Evolutionary conservation across 2,113 vertebrate genomes (phyloP).

Genomic region (Entomyzon cyanotis): DNA sequence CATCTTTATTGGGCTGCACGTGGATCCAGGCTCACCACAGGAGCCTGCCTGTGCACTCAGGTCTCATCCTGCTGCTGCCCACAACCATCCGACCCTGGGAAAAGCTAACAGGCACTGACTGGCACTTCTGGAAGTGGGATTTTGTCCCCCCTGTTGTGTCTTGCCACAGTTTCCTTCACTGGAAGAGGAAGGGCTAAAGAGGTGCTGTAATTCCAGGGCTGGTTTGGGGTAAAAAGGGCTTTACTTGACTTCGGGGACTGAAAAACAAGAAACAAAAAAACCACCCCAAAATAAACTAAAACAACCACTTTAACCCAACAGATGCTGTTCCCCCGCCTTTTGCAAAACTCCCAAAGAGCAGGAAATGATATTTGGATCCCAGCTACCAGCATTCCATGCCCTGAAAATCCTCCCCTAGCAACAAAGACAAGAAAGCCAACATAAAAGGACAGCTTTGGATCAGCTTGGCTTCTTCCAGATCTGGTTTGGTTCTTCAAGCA

Average conservation of each 20-base stretch:
- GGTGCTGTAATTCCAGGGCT: background rate
- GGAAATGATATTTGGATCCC: background rate
- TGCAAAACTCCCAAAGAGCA: background rate
- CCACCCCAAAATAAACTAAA: background rate
- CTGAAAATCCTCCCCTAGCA: background rate
- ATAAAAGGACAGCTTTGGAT: background rate
- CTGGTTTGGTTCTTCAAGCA: background rate
- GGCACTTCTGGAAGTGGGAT: background rate
- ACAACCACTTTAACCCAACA: background rate
- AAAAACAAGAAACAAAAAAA: background rate
- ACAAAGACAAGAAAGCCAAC: background rate
- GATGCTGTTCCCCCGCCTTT: background rate
- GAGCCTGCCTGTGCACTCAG: background rate
- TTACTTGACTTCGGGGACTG: background rate
- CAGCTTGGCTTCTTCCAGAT: background rate
- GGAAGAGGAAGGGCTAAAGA: background rate
- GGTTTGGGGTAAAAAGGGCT: background rate
- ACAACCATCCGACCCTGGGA: rapidly evolving
- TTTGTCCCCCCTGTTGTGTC: background rate
- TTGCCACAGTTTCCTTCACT: background rate
- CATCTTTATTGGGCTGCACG: background rate
- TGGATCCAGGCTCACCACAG: background rate
- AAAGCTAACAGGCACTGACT: background rate
- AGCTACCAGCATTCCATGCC: background rate
- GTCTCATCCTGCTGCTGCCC: background rate